phyloP scores from a whole-genome alignment of 2,113 vertebrate species.

The Calyptomena viridis region DNA sequence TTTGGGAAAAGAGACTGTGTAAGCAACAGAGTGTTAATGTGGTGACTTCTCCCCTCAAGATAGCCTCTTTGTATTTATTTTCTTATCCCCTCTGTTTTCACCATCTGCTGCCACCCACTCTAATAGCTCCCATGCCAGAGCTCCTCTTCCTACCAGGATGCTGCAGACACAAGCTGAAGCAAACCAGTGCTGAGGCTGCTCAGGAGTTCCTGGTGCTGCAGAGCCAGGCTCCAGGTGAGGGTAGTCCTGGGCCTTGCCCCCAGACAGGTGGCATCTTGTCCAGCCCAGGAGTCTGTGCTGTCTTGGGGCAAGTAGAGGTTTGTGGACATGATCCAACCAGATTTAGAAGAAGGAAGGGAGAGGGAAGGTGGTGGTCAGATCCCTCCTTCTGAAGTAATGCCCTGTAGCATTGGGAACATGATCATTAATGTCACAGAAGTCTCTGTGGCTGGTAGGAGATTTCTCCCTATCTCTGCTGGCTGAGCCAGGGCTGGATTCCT shows the following conservation, averaged over 20 bases:
- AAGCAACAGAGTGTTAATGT: conserved; percentile 57
- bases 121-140: conserved; percentile 46
- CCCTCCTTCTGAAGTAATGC: neutral
- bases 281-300: neutral
- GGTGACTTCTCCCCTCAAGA: conserved; percentile 52
- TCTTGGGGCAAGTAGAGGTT: neutral
- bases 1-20: neutral
- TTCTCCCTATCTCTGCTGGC: neutral
- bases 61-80: conserved; percentile 69
- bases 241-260: neutral
- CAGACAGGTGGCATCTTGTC: neutral
- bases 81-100: conserved; percentile 54
- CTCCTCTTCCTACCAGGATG: conserved; percentile 30
- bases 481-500: neutral
- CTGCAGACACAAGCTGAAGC: neutral
- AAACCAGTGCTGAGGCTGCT: neutral
- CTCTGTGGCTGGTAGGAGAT: neutral
- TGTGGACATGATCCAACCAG: neutral
- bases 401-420: fast-evolving
- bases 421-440: neutral
- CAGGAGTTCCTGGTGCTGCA: neutral
- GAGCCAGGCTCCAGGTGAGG: neutral
- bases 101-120: conserved; percentile 69
- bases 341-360: neutral
- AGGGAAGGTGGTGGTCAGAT: neutral